Conservation (phyloP, 2,113 vertebrate genomes). For the Phoenicopterus ruber region DNA sequence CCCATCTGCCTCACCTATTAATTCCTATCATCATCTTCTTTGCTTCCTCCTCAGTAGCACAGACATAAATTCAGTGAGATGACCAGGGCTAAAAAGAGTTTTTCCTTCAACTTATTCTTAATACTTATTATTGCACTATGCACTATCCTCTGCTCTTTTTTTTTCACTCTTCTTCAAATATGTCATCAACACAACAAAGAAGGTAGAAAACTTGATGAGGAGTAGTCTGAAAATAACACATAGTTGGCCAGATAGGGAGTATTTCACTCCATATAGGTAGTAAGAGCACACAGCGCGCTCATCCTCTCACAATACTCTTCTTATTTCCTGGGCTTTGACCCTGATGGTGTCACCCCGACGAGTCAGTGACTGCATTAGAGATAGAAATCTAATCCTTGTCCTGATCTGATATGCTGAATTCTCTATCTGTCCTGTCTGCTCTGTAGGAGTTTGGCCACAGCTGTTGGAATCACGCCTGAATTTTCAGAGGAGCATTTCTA, state of each 20-base stretch:
- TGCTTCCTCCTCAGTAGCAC: background rate
- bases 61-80: background rate
- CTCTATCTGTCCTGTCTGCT: background rate
- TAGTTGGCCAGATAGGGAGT: background rate
- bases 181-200: background rate
- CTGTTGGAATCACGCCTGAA: background rate
- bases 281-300: background rate
- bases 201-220: background rate
- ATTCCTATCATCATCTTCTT: background rate
- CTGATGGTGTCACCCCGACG: rapidly evolving
- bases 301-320: background rate
- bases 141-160: background rate
- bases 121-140: background rate
- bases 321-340: background rate
- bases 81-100: background rate
- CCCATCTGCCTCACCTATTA: background rate
- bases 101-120: background rate
- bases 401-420: background rate
- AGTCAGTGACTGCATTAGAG: background rate
- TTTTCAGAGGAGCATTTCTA: background rate
- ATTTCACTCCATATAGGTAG: background rate
- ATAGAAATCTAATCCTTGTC: background rate
- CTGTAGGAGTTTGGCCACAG: background rate
- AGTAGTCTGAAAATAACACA: background rate
- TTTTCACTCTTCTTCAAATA: background rate